A percentile compares a stretch with the other conserved stretches of the same genome.
These are phyloP conservation scores for Bathynomus jamesi DNA, from an alignment of 1,140 invertebrate species.

Conservation along the genomic window DNA sequence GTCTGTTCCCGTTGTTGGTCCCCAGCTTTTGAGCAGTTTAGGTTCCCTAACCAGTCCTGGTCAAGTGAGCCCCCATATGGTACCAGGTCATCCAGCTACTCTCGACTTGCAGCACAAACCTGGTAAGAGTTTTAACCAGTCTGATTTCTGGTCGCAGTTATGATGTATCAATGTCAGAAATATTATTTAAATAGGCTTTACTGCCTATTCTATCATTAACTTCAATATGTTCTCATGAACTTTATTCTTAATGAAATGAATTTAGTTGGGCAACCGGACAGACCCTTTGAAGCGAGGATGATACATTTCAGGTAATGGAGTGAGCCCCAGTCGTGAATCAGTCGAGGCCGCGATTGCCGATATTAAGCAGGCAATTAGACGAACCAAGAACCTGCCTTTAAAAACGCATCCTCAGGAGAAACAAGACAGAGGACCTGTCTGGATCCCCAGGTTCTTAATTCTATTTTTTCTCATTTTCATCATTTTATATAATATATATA, in stretches of 20 bases:
- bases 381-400: constrained; percentile 33
- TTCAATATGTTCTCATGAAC: too few species aligned
- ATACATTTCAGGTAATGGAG: constrained; percentile 8
- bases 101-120: constrained; percentile 24
- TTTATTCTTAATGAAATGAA: too few species aligned
- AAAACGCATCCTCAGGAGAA: constrained; percentile 27
- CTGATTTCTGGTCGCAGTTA: too few species aligned
- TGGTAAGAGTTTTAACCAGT: too few species aligned
- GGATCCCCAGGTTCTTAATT: constrained; percentile 29
- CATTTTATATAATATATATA: too few species aligned
- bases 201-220: too few species aligned
- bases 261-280: too few species aligned
- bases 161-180: too few species aligned
- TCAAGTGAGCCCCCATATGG: constrained; percentile 27
- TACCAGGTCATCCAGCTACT: constrained; percentile 25
- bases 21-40: constrained; percentile 31
- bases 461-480: not conserved
- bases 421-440: constrained; percentile 23
- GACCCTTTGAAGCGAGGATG: too few species aligned
- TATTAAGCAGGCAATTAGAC: constrained; percentile 35
- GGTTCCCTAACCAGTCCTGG: constrained; percentile 34
- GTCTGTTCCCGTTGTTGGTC: constrained; percentile 1
- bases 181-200: too few species aligned
- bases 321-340: constrained; percentile 29
- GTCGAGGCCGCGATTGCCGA: constrained; percentile 36